Evolutionary conservation across 1,140 invertebrate species (phyloP).

Genomic region (Drosophila quadrilineata): DNA sequence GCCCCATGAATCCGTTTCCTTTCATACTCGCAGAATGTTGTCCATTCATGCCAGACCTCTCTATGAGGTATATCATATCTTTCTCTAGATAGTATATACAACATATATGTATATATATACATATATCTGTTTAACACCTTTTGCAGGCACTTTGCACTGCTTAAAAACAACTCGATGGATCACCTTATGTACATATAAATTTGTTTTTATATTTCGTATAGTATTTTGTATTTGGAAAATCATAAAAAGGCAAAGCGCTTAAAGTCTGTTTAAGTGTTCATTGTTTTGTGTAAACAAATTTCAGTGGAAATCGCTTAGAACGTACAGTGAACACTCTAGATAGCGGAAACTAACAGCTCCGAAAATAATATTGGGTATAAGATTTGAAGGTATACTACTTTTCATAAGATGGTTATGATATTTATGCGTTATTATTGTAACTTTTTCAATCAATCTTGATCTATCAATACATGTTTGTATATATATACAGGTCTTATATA

Average conservation of each 20-base stretch:
- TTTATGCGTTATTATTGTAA: no score
- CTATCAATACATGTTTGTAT: no score
- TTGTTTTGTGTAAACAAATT: slow-evolving; percentile 59
- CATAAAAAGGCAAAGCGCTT: slow-evolving; percentile 64
- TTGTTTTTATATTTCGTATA: slow-evolving; percentile 40
- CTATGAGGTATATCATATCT: not conserved
- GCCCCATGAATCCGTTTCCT: slow-evolving; percentile 29
- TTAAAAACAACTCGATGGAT: slow-evolving; percentile 26
- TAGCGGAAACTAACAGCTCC: no score
- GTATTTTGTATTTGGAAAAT: slow-evolving; percentile 67
- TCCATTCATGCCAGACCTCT: not conserved
- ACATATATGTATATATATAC: no score
- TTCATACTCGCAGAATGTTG: not conserved
- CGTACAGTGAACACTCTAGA: slow-evolving; percentile 26
- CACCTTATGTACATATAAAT: no score
- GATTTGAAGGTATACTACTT: no score
- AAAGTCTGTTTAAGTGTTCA: slow-evolving; percentile 67
- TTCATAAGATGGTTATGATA: no score
- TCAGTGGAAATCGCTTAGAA: not conserved
- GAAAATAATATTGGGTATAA: no score
- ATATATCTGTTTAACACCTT: slow-evolving; percentile 29
- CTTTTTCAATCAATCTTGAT: no score
- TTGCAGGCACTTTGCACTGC: slow-evolving; percentile 34
- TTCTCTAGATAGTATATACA: no score
- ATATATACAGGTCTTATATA: no score